Evolutionary conservation across 2,888 invertebrate genomes (phyloP).

Genomic region (Lacanobia oleracea): DNA sequence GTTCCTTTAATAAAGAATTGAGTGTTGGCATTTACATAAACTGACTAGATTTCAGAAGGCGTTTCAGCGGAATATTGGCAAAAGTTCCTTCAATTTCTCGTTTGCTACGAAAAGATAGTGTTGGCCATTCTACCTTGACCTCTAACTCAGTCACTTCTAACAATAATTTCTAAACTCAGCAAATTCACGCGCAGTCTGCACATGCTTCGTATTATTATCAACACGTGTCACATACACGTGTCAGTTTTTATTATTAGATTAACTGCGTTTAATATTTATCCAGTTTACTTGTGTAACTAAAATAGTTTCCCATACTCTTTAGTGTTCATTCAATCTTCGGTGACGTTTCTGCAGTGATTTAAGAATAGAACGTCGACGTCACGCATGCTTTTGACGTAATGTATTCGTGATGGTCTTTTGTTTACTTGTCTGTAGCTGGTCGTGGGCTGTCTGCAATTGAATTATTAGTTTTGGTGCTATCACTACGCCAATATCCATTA

Average conservation of each 20-base stretch:
- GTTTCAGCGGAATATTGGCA: neutral
- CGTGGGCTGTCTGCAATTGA: constrained; percentile 8
- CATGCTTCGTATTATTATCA: constrained; percentile 48
- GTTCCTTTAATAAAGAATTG: neutral
- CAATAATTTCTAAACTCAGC: constrained; percentile 42
- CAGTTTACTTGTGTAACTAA: constrained; percentile 37
- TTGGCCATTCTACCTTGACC: constrained; percentile 27
- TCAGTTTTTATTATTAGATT: constrained; percentile 59
- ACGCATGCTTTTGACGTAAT: constrained; percentile 22
- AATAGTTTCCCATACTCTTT: constrained; percentile 12
- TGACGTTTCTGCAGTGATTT: constrained; percentile 27
- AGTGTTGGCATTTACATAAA: neutral
- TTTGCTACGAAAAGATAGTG: neutral
- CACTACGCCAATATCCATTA: constrained; percentile 13
- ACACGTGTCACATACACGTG: constrained; percentile 60
- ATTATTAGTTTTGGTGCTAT: constrained; percentile 9
- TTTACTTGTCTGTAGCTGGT: constrained; percentile 16
- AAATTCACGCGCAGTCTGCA: constrained; percentile 44
- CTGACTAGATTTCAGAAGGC: neutral
- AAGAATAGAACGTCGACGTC: constrained; percentile 42
- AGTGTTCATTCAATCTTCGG: constrained; percentile 1
- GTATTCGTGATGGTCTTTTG: constrained; percentile 30
- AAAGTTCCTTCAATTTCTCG: neutral
- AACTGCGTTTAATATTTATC: constrained; percentile 44
- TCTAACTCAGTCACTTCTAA: constrained; percentile 2